Evolutionary conservation across 2,888 invertebrate genomes (phyloP), one percentile per base, ranked within the genome.

Genomic region (Hipparchia sbordonii): DNA sequence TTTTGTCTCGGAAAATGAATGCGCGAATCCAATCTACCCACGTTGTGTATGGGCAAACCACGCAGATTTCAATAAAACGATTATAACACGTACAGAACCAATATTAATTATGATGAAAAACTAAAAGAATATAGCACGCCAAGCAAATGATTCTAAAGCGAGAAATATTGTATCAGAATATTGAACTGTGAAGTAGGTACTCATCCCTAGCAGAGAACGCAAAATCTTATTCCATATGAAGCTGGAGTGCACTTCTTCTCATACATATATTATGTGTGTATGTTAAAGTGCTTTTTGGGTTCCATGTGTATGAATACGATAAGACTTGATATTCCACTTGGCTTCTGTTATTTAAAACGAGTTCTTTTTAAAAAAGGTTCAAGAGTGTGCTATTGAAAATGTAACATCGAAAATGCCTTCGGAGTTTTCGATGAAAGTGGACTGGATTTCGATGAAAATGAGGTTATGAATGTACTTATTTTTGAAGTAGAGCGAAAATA

Each of bases 161-260:
- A 60, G 33, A 39, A 60, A 60, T 60, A 39, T 60, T 33, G 9
- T 59, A 23, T 10, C 59, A 33, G 59, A 23, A 59, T 23, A 60
- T 60, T 60, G 59, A 39, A 60, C 33, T 60, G 59, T 10, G 33
- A 48, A 12, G 12, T 8, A 12, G 10, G 7, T 8, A 12, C n/a
- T 7, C 51, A 13, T 9, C 39, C 13, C 45, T 39, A 61, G 61
- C 39, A 48, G 67, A 72, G 69, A 72, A 77, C 81, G 79, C 79
- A 79, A 81, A 86, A 87, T 83, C 84, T 83, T 83, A 83, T 86
- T 83, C 79, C 75, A 70, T 79, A 71, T 67, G 75, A 78, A 77
- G 74, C 3, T 39, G 39, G 78, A 79, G 79, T 77, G 79, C 78
- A 79, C 76, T 77, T 71, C 74, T 73, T 74, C 75, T 71, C 71